Evolutionary conservation across 2,113 vertebrate species (phyloP).

Genomic region (Podilymbus podiceps): DNA sequence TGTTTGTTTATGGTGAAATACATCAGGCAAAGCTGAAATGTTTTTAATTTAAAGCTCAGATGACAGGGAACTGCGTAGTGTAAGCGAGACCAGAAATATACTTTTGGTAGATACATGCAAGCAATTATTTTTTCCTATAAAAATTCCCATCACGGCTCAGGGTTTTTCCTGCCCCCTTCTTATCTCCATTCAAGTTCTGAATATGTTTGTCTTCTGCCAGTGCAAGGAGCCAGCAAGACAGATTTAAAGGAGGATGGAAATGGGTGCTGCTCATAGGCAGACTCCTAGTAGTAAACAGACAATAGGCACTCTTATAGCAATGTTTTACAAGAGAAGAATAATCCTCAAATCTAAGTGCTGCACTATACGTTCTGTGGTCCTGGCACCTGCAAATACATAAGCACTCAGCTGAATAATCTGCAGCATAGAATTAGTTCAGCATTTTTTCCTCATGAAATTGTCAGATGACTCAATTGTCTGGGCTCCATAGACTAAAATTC

Average conservation of each 20-base stretch:
- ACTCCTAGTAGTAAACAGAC: not conserved
- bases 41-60: constrained; percentile 27
- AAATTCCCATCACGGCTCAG: not conserved
- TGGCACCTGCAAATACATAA: not conserved
- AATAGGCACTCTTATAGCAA: not conserved
- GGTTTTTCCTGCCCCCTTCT: not conserved
- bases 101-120: not conserved
- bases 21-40: not conserved
- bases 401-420: not conserved
- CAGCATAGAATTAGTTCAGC: constrained; percentile 5
- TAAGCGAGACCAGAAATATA: not conserved
- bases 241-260: not conserved
- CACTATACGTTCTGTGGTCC: not conserved
- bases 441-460: constrained; percentile 16
- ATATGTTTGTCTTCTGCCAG: not conserved
- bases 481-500: constrained; percentile 4
- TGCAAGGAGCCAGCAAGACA: not conserved
- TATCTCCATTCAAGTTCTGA: not conserved
- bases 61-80: not conserved
- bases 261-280: not conserved
- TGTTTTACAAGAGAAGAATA: not conserved
- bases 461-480: constrained; percentile 39
- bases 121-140: not conserved
- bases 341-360: not conserved
- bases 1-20: constrained; percentile 16